These are phyloP conservation scores for Buathra laborator DNA, from an alignment of 2,888 invertebrate genomes.

Conservation along the genomic window DNA sequence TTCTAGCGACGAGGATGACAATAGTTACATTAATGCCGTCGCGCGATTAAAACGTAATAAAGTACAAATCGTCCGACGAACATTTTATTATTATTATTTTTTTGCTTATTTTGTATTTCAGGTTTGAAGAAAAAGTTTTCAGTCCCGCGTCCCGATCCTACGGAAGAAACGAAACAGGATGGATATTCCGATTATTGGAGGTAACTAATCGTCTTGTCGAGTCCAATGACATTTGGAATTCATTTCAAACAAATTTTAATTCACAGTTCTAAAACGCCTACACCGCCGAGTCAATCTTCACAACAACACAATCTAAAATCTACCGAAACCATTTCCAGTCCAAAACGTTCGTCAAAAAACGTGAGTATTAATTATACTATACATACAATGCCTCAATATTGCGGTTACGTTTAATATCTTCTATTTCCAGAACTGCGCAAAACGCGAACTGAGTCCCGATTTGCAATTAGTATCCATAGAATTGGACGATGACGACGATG, in stretches of 20 bases:
- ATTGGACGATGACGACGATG: constrained; percentile 1
- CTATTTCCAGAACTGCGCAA: neutral
- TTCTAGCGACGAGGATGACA: constrained; percentile 64
- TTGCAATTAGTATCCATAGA: neutral
- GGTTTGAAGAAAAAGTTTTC: constrained; percentile 55
- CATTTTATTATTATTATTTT: neutral
- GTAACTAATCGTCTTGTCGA: neutral
- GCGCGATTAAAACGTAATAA: constrained; percentile 63
- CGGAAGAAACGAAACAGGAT: neutral
- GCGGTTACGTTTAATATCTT: neutral
- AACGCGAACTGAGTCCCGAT: neutral
- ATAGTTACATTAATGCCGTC: constrained; percentile 64
- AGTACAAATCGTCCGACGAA: neutral
- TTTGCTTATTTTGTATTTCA: constrained; percentile 15
- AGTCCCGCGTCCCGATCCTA: constrained; percentile 1
- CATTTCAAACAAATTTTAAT: too few species aligned
- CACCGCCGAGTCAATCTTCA: neutral
- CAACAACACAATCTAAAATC: too few species aligned
- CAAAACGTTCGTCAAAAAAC: too few species aligned
- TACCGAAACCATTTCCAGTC: too few species aligned
- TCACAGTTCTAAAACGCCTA: neutral
- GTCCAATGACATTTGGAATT: neutral
- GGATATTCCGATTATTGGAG: neutral
- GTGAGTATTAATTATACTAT: neutral
- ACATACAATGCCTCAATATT: neutral